Conservation (phyloP, 2,888 invertebrate genomes). For the Eupithecia centaureata region DNA sequence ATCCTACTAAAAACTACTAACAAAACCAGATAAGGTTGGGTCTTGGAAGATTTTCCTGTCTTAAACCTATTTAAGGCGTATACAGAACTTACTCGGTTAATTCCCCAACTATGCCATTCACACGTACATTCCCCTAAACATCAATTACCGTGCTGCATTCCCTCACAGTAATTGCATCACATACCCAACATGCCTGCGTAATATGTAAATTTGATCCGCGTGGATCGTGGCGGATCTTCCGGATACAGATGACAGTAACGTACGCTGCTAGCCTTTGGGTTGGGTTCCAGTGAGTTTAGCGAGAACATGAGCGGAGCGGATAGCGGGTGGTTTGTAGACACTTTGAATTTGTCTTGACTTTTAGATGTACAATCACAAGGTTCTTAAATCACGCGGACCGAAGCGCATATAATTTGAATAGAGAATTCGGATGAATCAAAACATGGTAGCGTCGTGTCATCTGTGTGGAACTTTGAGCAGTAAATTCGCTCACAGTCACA, state of each 20-base stretch:
- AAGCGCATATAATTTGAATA: too few species aligned
- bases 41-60: too few species aligned
- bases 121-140: constrained; percentile 7
- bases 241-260: constrained; percentile 23
- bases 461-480: not conserved
- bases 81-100: not conserved
- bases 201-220: constrained; percentile 54
- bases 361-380: too few species aligned
- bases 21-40: too few species aligned
- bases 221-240: constrained; percentile 38
- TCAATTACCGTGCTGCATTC: constrained; percentile 20
- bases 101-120: not conserved
- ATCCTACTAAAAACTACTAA: too few species aligned
- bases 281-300: not conserved
- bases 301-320: not conserved
- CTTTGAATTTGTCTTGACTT: not conserved
- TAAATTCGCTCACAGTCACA: constrained; percentile 11
- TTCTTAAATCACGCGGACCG: not conserved
- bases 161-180: constrained; percentile 28
- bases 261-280: not conserved
- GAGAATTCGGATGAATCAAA: too few species aligned
- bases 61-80: too few species aligned
- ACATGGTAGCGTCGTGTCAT: too few species aligned
- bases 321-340: not conserved
- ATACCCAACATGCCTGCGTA: constrained; percentile 33